Base-by-base conservation (phyloP, 1,140 invertebrate species). In the Oscheius sp. region DNA sequence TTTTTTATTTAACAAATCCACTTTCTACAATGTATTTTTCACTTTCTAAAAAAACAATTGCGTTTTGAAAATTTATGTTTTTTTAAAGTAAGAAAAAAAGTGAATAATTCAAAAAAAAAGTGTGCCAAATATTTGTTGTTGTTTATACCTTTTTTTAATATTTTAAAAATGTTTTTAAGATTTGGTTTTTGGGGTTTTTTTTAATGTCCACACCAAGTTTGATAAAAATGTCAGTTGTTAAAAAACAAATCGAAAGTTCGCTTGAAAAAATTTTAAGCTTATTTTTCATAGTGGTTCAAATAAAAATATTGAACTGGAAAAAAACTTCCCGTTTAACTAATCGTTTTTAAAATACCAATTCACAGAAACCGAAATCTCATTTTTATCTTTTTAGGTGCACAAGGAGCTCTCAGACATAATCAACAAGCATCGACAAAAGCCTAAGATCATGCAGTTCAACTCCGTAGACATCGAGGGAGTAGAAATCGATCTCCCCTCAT, bases 381-480 rank as follows among this genome's bases (percentile, higher is more conserved):
- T n/a, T n/a, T n/a, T n/a, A n/a, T n/a, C n/a, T 18, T 68, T 68
- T 46, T 35, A 74, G 72, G 34, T 68, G 26, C 65, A 67, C 29
- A 42, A 32, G 7, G 72, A 74, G 4, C 38, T 74, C 13, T 67
- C 38, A 35, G 72, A 74, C 31, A 74, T 74, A 2, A 74, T 74
- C 38, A 45, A 45, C 26, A 74, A 74, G n/a, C 72, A 74, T 38
- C 72, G 72, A 10, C 68, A 74, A 34, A 58, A 69, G 34, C 72
- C 72, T 3, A 74, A 74, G 29, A 74, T 74, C 20, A 55, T 74
- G 26, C 72, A 74, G 34, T 74, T 61, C 65, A 74, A 74, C 59
- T 68, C 64, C 1, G 63, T 74, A 31, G 72, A 74, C 55, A 67
- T 74, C 10, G 72, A 74, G 13, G 72, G 72, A 32, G 72, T 74